Conservation (phyloP, 2,888 invertebrate species). For the Lysandra coridon region DNA sequence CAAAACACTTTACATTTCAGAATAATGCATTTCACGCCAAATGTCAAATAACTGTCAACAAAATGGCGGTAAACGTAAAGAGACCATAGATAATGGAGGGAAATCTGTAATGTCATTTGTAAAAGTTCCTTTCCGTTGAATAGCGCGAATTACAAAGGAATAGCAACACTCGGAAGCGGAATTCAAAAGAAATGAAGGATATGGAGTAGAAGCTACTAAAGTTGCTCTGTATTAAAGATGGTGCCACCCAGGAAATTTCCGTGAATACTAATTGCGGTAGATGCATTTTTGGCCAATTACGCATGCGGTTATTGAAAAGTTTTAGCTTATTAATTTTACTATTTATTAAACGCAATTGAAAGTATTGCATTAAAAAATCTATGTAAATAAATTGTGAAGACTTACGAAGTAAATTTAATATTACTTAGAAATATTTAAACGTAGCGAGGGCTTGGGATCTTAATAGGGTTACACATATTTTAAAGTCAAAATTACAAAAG, state of each 20-base stretch:
- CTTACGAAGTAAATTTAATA: no score
- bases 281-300: not conserved
- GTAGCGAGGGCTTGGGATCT: not conserved
- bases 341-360: not conserved
- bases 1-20: constrained; percentile 14
- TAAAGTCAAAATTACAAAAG: not conserved
- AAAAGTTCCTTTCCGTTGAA: constrained; percentile 9
- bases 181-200: constrained; percentile 9
- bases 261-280: not conserved
- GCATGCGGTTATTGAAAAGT: not conserved
- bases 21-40: constrained; percentile 5
- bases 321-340: not conserved
- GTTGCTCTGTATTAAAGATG: no score
- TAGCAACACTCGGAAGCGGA: not conserved
- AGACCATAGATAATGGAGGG: not conserved
- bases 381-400: no score
- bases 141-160: constrained; percentile 9
- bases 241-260: constrained; percentile 26
- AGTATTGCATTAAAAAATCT: not conserved
- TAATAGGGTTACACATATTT: not conserved
- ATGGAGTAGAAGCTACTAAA: constrained; percentile 1
- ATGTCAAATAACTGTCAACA: constrained; percentile 15
- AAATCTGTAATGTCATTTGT: constrained; percentile 17
- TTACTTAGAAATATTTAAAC: not conserved
- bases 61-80: constrained; percentile 20